These are phyloP conservation scores for Xylophagus ater DNA, from an alignment of 2,888 invertebrate species.

Conservation along the genomic window DNA sequence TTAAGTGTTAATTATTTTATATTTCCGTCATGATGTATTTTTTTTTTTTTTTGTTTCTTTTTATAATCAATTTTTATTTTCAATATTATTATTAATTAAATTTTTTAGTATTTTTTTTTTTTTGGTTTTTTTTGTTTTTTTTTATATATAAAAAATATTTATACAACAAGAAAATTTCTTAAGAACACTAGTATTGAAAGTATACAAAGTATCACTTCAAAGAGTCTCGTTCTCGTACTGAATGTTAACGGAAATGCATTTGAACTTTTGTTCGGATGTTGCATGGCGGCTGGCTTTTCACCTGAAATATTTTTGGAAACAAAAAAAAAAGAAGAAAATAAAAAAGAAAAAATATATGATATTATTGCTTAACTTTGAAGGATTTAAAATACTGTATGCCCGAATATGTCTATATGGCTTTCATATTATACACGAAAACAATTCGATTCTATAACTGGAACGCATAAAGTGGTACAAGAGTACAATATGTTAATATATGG, in stretches of 20 bases:
- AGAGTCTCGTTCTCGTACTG: constrained; percentile 7
- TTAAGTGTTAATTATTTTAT: constrained; percentile 8
- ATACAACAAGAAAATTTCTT: constrained; percentile 17
- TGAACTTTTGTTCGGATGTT: constrained; percentile 49
- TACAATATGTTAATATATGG: too few relatives aligned
- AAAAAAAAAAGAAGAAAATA: constrained; percentile 3
- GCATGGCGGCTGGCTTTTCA: constrained; percentile 64
- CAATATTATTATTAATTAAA: constrained; percentile 1
- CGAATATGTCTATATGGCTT: not conserved
- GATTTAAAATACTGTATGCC: not conserved
- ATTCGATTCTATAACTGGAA: too few relatives aligned
- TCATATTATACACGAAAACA: not conserved
- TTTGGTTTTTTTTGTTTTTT: constrained; percentile 6
- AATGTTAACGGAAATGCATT: constrained; percentile 9
- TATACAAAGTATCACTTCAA: constrained; percentile 17
- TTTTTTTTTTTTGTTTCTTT: constrained; percentile 3
- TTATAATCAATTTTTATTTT: too few relatives aligned
- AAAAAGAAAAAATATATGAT: not conserved
- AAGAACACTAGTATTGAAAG: constrained; percentile 14
- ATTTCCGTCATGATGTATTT: constrained; percentile 4
- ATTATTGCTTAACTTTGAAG: not conserved
- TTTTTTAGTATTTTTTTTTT: constrained; percentile 4
- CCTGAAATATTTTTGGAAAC: too few relatives aligned
- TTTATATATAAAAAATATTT: constrained; percentile 13
- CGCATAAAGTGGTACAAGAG: too few relatives aligned